These are phyloP conservation scores for Oryzias melastigma DNA, from an alignment of 2,113 vertebrate species.

Conservation along the genomic window DNA sequence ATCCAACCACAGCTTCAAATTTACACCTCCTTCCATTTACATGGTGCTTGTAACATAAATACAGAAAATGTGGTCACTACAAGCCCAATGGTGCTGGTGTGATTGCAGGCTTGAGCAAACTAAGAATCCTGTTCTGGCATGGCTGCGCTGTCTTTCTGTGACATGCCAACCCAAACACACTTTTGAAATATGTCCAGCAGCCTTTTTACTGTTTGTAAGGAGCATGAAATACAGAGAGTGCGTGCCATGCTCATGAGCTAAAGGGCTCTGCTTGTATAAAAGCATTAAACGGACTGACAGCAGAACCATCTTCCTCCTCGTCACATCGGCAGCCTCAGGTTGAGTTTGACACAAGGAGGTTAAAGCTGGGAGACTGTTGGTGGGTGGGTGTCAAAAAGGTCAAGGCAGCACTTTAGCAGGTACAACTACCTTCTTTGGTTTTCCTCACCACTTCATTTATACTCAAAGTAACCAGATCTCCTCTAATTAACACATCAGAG, in stretches of 20 bases:
- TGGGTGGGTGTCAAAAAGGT: slow-evolving; percentile 48
- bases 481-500: slow-evolving; percentile 29
- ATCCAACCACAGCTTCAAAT: too few relatives aligned
- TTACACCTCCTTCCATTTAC: too few relatives aligned
- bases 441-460: slow-evolving; percentile 32
- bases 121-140: slow-evolving; percentile 29
- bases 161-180: slow-evolving; percentile 60
- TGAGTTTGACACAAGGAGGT: slow-evolving; percentile 17
- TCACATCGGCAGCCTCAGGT: slow-evolving; percentile 24
- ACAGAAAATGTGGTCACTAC: neutral
- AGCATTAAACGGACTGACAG: slow-evolving; percentile 60
- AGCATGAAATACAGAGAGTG: slow-evolving; percentile 46
- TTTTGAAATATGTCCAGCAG: slow-evolving; percentile 50
- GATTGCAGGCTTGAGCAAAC: neutral
- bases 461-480: slow-evolving; percentile 35
- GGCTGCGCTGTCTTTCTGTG: slow-evolving; percentile 26
- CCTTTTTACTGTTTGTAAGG: slow-evolving; percentile 53
- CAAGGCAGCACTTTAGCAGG: slow-evolving; percentile 39
- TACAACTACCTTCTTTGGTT: slow-evolving; percentile 22
- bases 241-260: slow-evolving; percentile 25
- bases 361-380: slow-evolving; percentile 20
- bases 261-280: slow-evolving; percentile 33
- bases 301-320: slow-evolving; percentile 24
- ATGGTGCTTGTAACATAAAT: too few relatives aligned
- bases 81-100: neutral